Percentiles rank a stretch among this genome's conserved stretches.
Evolutionary conservation across 2,888 invertebrate genomes (phyloP).

Genomic region (Mythimna impura): DNA sequence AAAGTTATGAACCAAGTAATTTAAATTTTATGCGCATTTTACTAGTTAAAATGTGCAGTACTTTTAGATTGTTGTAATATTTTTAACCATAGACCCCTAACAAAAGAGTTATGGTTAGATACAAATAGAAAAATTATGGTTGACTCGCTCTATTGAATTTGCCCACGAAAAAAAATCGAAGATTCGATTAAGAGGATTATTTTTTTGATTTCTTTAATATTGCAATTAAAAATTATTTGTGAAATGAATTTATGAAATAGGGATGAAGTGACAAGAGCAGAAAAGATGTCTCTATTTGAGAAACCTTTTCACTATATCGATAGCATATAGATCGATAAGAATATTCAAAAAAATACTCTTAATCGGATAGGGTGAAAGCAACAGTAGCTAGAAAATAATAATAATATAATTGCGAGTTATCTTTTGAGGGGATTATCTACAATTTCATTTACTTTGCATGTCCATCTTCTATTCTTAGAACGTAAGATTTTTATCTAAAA

Average conservation of each 20-base stretch:
- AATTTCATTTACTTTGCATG: no score
- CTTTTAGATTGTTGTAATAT: neutral
- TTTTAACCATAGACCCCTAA: neutral
- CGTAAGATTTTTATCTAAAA: constrained; percentile 44
- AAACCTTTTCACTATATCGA: neutral
- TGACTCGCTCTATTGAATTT: no score
- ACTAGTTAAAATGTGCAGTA: neutral
- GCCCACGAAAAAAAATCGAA: no score
- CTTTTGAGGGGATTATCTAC: neutral
- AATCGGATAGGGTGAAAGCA: neutral
- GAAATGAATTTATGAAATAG: no score
- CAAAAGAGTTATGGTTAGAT: neutral
- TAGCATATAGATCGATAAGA: neutral
- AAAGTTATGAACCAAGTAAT: constrained; percentile 23
- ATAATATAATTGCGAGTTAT: neutral
- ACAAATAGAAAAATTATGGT: neutral
- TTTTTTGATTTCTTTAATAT: no score
- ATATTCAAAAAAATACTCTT: neutral
- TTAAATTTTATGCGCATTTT: constrained; percentile 13
- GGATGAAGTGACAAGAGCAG: no score
- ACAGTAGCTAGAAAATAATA: neutral
- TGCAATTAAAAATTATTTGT: no score
- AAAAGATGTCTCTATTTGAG: neutral
- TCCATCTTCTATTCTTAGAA: neutral
- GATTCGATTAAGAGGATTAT: no score